Conservation (phyloP, 64 coral and sea anemone species). For the Dendronephthya gigantea region DNA sequence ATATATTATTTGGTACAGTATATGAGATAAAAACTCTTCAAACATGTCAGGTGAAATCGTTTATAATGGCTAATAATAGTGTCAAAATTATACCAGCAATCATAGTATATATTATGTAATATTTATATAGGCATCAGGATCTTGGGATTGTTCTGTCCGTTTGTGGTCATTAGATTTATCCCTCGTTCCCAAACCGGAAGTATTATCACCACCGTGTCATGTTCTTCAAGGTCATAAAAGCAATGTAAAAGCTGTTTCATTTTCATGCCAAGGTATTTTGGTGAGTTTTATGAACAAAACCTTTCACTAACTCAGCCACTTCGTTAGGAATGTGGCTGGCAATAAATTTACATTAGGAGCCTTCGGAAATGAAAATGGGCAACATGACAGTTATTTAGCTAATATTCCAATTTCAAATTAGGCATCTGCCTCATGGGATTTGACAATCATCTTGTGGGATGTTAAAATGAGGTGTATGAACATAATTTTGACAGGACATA, state of each 20-base stretch:
- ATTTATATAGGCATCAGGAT: conserved; percentile 93
- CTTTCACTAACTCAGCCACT: too few relatives aligned
- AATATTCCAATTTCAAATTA: neutral
- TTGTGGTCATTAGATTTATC: conserved; percentile 50
- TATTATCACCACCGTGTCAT: conserved; percentile 31
- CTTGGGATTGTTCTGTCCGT: conserved; percentile 86
- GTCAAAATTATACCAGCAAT: neutral
- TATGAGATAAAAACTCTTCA: too few relatives aligned
- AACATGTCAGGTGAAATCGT: too few relatives aligned
- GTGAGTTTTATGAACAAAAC: too few relatives aligned
- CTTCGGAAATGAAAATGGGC: too few relatives aligned
- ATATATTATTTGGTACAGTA: too few relatives aligned
- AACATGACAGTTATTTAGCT: too few relatives aligned
- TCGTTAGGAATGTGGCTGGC: too few relatives aligned
- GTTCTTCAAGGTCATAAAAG: conserved; percentile 65
- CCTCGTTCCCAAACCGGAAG: neutral
- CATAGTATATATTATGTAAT: neutral
- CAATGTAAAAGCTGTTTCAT: conserved; percentile 71
- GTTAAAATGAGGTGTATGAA: neutral
- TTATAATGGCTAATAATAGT: too few relatives aligned
- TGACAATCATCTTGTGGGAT: conserved; percentile 49
- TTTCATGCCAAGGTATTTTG: conserved; percentile 51
- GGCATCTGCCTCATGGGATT: conserved; percentile 68
- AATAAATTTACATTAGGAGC: too few relatives aligned
- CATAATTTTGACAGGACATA: conserved; percentile 47